These are phyloP conservation scores for Enteromius fasciolatus DNA, from an alignment of 2,797 vertebrate genomes.

Conservation along the genomic window DNA sequence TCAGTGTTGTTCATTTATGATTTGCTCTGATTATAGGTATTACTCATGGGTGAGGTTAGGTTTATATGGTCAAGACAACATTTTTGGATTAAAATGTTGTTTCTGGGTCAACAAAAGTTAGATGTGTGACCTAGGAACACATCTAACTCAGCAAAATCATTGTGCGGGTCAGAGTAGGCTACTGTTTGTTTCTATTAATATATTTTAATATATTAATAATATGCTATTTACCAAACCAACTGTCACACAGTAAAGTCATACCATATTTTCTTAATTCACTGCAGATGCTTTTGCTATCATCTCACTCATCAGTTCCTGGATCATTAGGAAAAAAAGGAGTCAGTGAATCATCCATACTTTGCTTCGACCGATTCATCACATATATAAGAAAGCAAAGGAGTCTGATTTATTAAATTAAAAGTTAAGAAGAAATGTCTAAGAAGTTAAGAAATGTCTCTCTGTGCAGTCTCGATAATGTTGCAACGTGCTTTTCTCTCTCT, in stretches of 20 bases:
- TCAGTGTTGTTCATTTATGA: too few relatives aligned
- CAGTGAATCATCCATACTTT: background rate
- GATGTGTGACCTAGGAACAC: too few relatives aligned
- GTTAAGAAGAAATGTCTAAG: background rate
- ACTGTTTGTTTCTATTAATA: background rate
- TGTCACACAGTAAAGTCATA: background rate
- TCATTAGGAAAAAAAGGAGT: background rate
- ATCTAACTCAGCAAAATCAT: too few relatives aligned
- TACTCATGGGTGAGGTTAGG: too few relatives aligned
- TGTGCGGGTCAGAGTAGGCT: background rate
- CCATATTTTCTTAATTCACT: background rate
- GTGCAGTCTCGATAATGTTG: constrained; percentile 9
- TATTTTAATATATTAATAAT: too few relatives aligned
- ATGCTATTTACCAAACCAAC: background rate
- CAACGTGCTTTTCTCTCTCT: constrained; percentile 1
- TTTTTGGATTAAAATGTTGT: too few relatives aligned
- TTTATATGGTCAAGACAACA: too few relatives aligned
- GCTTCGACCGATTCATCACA: background rate
- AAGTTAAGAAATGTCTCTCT: constrained; percentile 8
- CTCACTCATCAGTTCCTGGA: background rate
- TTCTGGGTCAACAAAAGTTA: too few relatives aligned
- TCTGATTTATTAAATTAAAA: background rate
- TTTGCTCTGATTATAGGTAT: too few relatives aligned
- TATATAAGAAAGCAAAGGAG: background rate
- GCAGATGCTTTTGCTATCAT: background rate